Base-by-base conservation (phyloP, 2,888 invertebrate genomes). In the Nephrotoma guestfalica region DNA sequence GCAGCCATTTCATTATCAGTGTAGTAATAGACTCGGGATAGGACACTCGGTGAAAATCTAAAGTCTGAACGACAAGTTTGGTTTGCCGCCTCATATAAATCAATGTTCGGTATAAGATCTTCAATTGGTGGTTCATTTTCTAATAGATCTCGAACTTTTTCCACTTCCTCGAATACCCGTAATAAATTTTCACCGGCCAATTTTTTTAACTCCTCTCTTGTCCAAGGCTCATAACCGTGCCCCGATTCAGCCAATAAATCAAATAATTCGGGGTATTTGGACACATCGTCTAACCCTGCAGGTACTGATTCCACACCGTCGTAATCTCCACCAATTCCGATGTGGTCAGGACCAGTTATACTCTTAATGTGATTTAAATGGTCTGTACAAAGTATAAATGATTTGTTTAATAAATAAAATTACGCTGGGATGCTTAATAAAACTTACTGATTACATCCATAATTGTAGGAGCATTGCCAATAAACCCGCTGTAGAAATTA, bases 201-300 rank as follows among this genome's bases (percentile, higher is more conserved):
- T 88, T 93, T 92, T 87, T 91, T 90, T 18, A 93, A 89, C 88
- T 93, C 92, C 40, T 89, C 90, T 5, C 89, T 89, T 0, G 90
- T 91, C 93, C 93, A 93, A 30, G 90, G 89, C 85, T 89, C 89
- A 42, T 86, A 87, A 3, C 86, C 87, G 30, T 86, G 86, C 1
- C 87, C 88, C 3, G 88, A 84, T 45, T 86, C 87, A 6, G 86
- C 86, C 83, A 95, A 91, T 89, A 94, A 94, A 5, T 95, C 95
- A 90, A 95, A 95, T 43, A 95, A 92, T 6, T 93, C 92, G 0
- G 95, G 95, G 89, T 95, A 95, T 2, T 94, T 93, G 4, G 95
- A 94, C 4, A 95, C 95, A 89, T 95, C 95, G 90, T 95, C 94
- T 87, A 96, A 91, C 15, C 95, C 96, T 90, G 94, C 93, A 2